A percentile compares a stretch with the other conserved stretches of the same genome.
Conservation (phyloP, 2,888 invertebrate species). For the Germaria angustata region DNA sequence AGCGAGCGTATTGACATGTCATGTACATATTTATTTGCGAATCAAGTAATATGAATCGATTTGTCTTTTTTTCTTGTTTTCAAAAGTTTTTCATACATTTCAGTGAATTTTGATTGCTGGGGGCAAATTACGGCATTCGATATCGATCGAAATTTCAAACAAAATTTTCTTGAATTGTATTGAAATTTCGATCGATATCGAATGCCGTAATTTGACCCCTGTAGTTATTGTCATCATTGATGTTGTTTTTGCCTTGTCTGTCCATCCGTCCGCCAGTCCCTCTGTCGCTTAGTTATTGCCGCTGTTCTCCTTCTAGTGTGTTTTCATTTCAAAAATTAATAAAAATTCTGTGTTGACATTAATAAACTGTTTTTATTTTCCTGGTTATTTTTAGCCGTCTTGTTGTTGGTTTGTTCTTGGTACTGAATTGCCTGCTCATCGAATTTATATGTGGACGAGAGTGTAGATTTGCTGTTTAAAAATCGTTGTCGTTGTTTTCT, state of each 20-base stretch:
- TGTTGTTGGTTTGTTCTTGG: background rate
- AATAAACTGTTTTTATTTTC: constrained; percentile 48
- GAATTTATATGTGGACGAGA: background rate
- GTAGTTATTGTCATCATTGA: background rate
- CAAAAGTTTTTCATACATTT: constrained; percentile 11
- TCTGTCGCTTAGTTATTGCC: background rate
- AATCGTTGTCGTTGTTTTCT: background rate
- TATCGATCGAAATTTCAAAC: no score
- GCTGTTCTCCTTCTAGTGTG: background rate
- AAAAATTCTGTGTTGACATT: constrained; percentile 56
- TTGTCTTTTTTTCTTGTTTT: background rate
- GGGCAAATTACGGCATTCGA: no score
- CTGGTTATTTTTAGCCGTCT: constrained; percentile 18
- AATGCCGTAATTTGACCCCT: no score
- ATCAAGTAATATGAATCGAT: background rate
- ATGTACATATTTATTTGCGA: background rate
- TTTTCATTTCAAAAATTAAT: constrained; percentile 45
- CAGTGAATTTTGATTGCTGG: background rate
- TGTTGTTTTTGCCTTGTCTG: constrained; percentile 9
- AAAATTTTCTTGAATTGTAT: no score
- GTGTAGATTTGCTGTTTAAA: constrained; percentile 5
- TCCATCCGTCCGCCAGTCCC: background rate
- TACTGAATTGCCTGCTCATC: background rate
- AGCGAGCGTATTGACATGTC: constrained; percentile 3
- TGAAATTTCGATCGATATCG: no score